Base-by-base conservation (phyloP, 2,888 invertebrate species). In the Drosophila pegasa region DNA sequence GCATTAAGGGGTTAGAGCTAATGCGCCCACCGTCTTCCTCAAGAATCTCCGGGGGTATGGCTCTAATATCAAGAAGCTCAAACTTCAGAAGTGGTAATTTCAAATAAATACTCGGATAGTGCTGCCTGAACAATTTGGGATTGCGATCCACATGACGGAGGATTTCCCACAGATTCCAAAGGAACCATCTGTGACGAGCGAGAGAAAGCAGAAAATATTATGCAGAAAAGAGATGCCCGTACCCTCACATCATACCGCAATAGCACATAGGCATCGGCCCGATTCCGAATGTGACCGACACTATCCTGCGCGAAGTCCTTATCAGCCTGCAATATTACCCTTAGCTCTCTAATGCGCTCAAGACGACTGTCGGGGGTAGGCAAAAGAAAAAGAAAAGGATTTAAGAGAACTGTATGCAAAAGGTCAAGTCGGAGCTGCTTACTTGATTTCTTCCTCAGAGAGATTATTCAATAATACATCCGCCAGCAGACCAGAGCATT, bases 41-140 rank as follows among this genome's bases (percentile, higher is more conserved):
- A 47, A 80, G 88, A 0, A 78, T 47, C 22, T 85, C 79, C 2
- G 92, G 92, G 0, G 92, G 78, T 25, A 71, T 76, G 3, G 89
- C 84, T 25, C 70, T 71, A 74, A 83, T 80, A 10, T 79, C 74
- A 0, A 88, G 63, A 76, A 88, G 83, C 38, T 90, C 89, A 37
- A 91, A 92, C 51, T 89, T 91, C 3, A 92, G 65, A 9, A 92
- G 61, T 7, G 92, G 92, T 33, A 92, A 66, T 62, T 86, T 89
- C 8, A 92, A 71, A 60, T 90, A 88, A 0, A 79, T 66, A 38
- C 75, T 90, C 0, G 90, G 90, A 84, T 91, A 92, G 20, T 48
- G 20, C 5, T 52, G 27, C 0, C 76, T 12, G 4, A n/a, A 50
- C 69, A 78, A 7, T 45, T 68, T 83, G 1, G 75, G 57, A 6